Base-by-base conservation (phyloP, 1,140 invertebrate species). In the Mercenaria mercenaria region DNA sequence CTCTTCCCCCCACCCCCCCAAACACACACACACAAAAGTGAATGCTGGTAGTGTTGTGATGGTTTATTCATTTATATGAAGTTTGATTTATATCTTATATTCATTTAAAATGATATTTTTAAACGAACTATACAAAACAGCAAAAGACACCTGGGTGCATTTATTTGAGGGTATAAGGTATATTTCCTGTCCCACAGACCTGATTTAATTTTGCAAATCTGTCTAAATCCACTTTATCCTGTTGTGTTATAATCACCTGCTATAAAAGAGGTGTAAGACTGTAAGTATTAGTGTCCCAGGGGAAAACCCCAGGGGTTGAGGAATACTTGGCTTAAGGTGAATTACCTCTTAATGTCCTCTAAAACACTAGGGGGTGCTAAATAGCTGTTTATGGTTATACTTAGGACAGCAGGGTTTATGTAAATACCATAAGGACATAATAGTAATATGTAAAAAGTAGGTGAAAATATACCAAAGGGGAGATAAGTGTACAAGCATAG, bases 311-410 rank as follows among this genome's bases (percentile, higher is more conserved):
- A 64, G 26, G 59, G 59, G 15, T 64, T 26, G 26, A 64, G 59
- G n/a, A 64, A 11, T 64, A 8, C 23, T 29, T 8, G 29, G 59
- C 1, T 64, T 64, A n/a, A 64, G n/a, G 26, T 72, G 29, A 67
- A 67, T 39, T 72, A 29, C 34, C 29, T 39, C 26, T 67, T 67
- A 4, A 29, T 67, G 26, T 67, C 61, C 32, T 18, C 32, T 72
- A 72, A 39, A 41, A 72, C 67, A 72, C 67, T 39, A 72, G 67
- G 67, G 67, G 67, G 37, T 39, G 2, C 34, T 72, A 29, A 72
- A 23, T 64, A 64, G n/a, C 26, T 26, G 59, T 29, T 8, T 64
- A 64, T n/a, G 26, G 59, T 64, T 64, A 29, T 64, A n/a, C 1
- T 29, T 11, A 26, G 6, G 26, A 29, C 59, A 64, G 26, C n/a